Evolutionary conservation across 2,113 vertebrate species (phyloP).

Genomic region (Gnathonemus echidnorhynchus): DNA sequence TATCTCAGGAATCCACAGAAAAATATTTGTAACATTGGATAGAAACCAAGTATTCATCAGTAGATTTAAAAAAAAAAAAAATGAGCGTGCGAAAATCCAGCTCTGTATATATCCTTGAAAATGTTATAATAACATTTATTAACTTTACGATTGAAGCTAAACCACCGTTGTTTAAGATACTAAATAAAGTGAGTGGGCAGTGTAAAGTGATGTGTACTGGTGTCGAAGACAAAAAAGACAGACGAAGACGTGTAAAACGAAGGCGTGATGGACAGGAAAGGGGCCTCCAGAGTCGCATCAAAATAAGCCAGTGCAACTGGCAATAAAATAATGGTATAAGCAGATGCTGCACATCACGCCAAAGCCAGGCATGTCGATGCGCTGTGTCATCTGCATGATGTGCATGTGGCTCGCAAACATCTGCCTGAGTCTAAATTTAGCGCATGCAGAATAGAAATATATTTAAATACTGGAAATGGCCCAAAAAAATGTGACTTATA

Average conservation of each 20-base stretch:
- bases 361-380: background rate
- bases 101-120: background rate
- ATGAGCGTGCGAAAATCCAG: background rate
- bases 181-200: background rate
- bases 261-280: background rate
- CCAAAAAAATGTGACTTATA: background rate
- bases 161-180: background rate
- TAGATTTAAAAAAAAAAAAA: background rate
- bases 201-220: background rate
- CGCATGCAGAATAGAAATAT: background rate
- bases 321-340: background rate
- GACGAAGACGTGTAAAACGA: background rate
- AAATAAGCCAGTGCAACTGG: background rate
- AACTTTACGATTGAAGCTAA: background rate
- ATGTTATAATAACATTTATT: background rate
- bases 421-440: background rate
- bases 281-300: background rate
- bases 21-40: background rate
- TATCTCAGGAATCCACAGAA: background rate
- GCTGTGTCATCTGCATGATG: background rate
- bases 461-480: background rate
- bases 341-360: background rate
- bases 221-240: background rate
- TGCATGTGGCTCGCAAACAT: background rate
- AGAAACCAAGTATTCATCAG: background rate